These are phyloP conservation scores for Merodon equestris DNA, from an alignment of 2,888 invertebrate species.

Conservation along the genomic window DNA sequence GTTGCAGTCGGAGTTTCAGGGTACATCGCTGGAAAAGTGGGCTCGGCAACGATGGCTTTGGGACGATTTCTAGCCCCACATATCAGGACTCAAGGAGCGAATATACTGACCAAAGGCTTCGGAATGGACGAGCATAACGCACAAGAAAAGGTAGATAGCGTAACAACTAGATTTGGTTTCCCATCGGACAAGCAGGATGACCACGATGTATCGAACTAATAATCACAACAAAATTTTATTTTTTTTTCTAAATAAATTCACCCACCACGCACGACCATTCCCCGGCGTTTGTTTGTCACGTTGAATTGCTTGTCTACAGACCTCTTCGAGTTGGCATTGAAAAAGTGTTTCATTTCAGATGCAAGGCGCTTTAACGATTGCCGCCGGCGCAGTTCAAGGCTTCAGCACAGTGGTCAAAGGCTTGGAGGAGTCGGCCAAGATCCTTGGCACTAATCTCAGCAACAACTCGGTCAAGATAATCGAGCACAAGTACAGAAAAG, in stretches of 20 bases:
- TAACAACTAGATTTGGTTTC: neutral
- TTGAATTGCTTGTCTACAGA: no score
- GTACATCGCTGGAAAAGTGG: conserved; percentile 82
- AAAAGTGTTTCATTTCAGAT: conserved; percentile 29
- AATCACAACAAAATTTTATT: no score
- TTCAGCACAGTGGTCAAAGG: conserved; percentile 85
- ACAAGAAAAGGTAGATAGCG: conserved; percentile 77
- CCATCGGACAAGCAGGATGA: no score
- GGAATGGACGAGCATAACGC: conserved; percentile 81
- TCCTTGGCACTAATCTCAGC: conserved; percentile 83
- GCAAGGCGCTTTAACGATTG: conserved; percentile 80
- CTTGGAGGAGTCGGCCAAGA: conserved; percentile 85
- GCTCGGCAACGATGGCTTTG: conserved; percentile 83
- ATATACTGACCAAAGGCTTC: conserved; percentile 81
- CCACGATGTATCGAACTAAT: no score
- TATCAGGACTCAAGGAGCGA: conserved; percentile 83
- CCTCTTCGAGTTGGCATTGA: neutral
- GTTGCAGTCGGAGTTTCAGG: conserved; percentile 85
- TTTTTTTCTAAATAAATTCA: no score
- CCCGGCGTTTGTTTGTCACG: no score
- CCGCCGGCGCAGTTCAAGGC: conserved; percentile 86
- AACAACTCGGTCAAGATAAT: conserved; percentile 88
- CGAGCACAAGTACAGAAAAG: conserved; percentile 83
- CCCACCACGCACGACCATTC: no score
- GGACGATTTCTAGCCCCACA: conserved; percentile 85